These are phyloP conservation scores for Hafferia zeledoni DNA, from an alignment of 2,797 vertebrate species.

Conservation along the genomic window DNA sequence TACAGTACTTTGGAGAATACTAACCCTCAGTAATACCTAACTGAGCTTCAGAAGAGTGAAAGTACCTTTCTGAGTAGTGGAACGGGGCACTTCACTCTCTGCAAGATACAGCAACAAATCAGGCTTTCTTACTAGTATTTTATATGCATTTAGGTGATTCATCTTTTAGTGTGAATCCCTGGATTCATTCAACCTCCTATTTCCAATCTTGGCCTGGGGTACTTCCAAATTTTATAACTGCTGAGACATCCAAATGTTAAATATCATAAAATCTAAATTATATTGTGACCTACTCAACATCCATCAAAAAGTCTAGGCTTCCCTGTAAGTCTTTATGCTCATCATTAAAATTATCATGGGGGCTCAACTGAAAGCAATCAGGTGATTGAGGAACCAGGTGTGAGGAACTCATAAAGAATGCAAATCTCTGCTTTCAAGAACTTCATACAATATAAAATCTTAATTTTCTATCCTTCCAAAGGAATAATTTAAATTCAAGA, in stretches of 20 bases:
- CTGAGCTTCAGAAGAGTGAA: background rate
- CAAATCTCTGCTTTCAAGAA: background rate
- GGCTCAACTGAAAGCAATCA: background rate
- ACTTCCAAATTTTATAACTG: background rate
- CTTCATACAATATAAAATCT: background rate
- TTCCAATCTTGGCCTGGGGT: background rate
- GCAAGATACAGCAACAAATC: background rate
- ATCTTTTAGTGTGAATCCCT: background rate
- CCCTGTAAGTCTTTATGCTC: background rate
- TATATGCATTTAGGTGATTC: background rate
- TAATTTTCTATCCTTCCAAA: background rate
- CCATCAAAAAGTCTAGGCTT: background rate
- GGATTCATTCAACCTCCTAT: background rate
- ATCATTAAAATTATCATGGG: background rate
- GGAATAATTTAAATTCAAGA: background rate
- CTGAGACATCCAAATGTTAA: background rate
- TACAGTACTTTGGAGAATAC: background rate
- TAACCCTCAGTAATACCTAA: background rate
- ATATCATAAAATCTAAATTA: background rate
- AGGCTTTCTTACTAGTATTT: background rate
- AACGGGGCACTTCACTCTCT: background rate
- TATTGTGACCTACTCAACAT: background rate
- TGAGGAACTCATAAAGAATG: background rate
- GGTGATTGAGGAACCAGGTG: no score
- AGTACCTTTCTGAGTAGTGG: background rate